These are phyloP conservation scores for Scomber colias DNA, from an alignment of 2,113 vertebrate genomes.

Conservation along the genomic window DNA sequence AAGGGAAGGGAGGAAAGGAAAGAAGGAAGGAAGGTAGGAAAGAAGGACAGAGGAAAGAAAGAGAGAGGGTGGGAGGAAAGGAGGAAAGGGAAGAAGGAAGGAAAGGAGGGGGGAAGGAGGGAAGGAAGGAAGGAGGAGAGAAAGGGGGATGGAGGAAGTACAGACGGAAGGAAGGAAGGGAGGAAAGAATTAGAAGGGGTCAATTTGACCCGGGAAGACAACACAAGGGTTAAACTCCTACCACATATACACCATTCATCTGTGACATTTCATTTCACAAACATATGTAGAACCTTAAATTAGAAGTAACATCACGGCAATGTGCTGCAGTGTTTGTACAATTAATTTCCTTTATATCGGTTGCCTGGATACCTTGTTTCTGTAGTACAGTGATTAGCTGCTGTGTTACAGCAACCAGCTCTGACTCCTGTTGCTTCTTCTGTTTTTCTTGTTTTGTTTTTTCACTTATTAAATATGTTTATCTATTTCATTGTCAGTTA, in stretches of 20 bases:
- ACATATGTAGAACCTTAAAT: neutral
- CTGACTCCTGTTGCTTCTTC: neutral
- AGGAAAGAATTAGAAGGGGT: too few relatives aligned
- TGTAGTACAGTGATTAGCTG: conserved; percentile 58
- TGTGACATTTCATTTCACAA: neutral
- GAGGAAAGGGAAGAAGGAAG: too few relatives aligned
- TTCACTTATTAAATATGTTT: conserved; percentile 7
- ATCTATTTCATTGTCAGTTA: neutral
- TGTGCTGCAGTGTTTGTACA: neutral
- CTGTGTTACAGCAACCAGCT: conserved; percentile 32
- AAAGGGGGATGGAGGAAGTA: too few relatives aligned
- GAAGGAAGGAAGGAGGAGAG: too few relatives aligned
- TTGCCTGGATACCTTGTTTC: conserved; percentile 68
- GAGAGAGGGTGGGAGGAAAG: too few relatives aligned
- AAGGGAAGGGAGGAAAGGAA: too few relatives aligned
- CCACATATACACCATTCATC: neutral
- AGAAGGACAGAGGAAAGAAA: too few relatives aligned
- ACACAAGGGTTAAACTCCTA: neutral
- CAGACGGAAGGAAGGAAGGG: too few relatives aligned
- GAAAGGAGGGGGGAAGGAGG: too few relatives aligned
- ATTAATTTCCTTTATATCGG: conserved; percentile 31
- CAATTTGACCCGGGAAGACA: too few relatives aligned
- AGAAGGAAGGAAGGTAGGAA: too few relatives aligned
- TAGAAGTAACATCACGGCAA: conserved; percentile 3
- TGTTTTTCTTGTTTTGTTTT: neutral